phyloP scores from a whole-genome alignment of 2,797 vertebrate genomes.

The Sebastes vulpes region DNA sequence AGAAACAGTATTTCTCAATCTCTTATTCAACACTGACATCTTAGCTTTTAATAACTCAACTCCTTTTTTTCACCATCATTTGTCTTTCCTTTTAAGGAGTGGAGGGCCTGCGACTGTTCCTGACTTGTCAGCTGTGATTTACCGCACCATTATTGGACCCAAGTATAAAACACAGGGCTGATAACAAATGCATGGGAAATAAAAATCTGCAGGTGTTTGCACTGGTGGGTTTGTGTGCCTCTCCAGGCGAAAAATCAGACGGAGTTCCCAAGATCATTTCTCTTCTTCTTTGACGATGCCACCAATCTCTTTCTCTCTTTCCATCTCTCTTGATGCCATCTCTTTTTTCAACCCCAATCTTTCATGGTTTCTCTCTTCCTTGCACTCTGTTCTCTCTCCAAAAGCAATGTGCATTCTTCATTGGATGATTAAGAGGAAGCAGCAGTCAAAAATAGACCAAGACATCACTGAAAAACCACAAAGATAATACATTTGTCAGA shows the following conservation, averaged over 20 bases:
- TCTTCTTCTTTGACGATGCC: conserved; percentile 55
- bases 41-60: conserved; percentile 52
- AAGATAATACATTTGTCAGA: conserved; percentile 1
- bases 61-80: conserved; percentile 20
- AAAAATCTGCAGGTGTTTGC: conserved; percentile 73
- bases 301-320: conserved; percentile 45
- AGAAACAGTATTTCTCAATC: conserved; percentile 23
- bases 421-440: conserved; percentile 45
- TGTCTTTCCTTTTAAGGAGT: conserved; percentile 44
- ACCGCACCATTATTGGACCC: conserved; percentile 55
- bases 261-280: conserved; percentile 47
- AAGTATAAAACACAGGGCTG: conserved; percentile 61
- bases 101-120: conserved; percentile 35
- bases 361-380: conserved; percentile 10
- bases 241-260: conserved; percentile 53
- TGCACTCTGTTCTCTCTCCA: background rate
- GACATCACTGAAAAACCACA: conserved; percentile 5
- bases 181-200: conserved; percentile 74
- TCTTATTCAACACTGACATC: conserved; percentile 29
- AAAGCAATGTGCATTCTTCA: conserved; percentile 32
- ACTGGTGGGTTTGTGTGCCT: conserved; percentile 44
- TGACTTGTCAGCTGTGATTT: conserved; percentile 72
- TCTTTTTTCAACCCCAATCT: conserved; percentile 30
- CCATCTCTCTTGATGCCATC: conserved; percentile 31
- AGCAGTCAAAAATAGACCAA: conserved; percentile 18